phyloP scores from a whole-genome alignment of 2,797 vertebrate genomes.

The Chaenodraco wilsoni region DNA sequence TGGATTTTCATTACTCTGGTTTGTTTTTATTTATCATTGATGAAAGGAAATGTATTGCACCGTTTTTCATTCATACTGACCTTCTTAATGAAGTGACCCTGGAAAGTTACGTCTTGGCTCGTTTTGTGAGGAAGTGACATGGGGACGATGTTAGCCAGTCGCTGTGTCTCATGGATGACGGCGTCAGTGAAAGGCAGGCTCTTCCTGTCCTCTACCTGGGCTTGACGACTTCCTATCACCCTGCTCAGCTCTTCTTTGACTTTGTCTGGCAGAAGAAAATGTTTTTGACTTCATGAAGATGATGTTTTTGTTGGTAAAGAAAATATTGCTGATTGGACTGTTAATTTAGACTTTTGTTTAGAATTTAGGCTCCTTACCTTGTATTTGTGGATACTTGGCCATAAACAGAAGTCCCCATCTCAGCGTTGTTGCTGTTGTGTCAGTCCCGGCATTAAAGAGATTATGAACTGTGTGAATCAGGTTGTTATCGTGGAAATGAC shows the following conservation, averaged over 20 bases:
- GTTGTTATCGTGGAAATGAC: slow-evolving; percentile 14
- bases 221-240: slow-evolving; percentile 50
- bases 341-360: not conserved
- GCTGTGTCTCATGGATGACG: slow-evolving; percentile 73
- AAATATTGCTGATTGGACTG: too few relatives aligned
- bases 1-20: too few relatives aligned
- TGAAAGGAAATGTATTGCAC: too few relatives aligned
- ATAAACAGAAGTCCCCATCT: slow-evolving; percentile 71
- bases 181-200: slow-evolving; percentile 65
- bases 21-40: too few relatives aligned
- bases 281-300: not conserved
- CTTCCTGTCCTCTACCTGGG: slow-evolving; percentile 52
- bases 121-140: too few relatives aligned
- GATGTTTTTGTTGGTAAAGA: too few relatives aligned
- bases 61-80: not conserved
- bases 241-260: slow-evolving; percentile 63
- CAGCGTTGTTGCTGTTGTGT: slow-evolving; percentile 66
- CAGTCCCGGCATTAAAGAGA: slow-evolving; percentile 74
- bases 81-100: too few relatives aligned
- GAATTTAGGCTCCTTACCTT: slow-evolving; percentile 46
- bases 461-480: slow-evolving; percentile 35
- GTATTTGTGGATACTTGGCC: slow-evolving; percentile 74
- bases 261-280: slow-evolving; percentile 22
- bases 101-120: too few relatives aligned
- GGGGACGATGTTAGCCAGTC: slow-evolving; percentile 47